Percentiles rank a stretch among this genome's conserved stretches.
These are phyloP conservation scores for Urocitellus parryii DNA, from an alignment of 2,113 vertebrate genomes.

Conservation along the genomic window DNA sequence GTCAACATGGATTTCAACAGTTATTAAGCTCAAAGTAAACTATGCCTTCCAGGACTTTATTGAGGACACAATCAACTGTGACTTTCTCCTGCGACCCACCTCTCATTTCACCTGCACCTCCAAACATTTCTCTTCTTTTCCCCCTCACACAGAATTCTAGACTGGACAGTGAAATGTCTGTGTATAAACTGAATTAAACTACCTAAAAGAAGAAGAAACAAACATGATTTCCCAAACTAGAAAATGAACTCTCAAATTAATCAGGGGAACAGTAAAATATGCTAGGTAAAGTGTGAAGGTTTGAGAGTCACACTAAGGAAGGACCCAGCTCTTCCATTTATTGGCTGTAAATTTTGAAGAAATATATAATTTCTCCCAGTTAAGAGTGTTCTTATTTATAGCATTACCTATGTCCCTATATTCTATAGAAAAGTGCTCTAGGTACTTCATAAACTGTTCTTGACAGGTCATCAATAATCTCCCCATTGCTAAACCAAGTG, in stretches of 20 bases:
- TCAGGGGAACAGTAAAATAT: background rate
- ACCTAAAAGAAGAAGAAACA: background rate
- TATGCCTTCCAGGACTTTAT: background rate
- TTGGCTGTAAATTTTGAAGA: background rate
- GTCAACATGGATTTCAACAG: background rate
- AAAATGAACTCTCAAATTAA: background rate
- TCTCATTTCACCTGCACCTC: background rate
- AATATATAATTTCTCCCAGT: background rate
- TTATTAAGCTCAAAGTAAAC: constrained; percentile 21
- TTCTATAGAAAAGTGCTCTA: background rate
- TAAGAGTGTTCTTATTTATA: background rate
- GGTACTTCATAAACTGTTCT: background rate
- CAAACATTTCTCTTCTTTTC: background rate
- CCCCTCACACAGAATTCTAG: background rate
- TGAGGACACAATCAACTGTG: background rate
- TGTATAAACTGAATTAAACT: background rate
- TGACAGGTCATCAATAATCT: background rate
- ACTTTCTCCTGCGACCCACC: background rate
- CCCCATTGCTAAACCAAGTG: background rate
- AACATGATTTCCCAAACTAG: background rate
- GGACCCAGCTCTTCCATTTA: background rate
- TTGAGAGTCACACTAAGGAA: background rate
- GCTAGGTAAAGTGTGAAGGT: background rate
- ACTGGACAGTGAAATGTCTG: background rate
- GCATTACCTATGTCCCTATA: background rate